Conservation (phyloP, 2,113 vertebrate species). For the Bubo bubo region DNA sequence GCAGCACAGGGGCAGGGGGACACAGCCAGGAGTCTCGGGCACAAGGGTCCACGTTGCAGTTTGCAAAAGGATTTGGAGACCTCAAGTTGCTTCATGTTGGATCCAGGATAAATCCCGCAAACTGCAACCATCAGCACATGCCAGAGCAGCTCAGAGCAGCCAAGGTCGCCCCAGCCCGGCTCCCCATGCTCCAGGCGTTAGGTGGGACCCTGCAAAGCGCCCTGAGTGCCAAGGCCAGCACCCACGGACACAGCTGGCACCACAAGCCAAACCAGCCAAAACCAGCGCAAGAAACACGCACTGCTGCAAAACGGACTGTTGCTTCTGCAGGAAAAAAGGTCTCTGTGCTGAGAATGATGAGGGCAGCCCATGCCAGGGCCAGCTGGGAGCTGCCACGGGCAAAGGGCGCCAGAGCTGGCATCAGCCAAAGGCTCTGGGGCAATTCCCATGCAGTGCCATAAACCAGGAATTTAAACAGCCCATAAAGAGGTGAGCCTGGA, state of each 20-base stretch:
- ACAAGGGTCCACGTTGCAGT: fast-evolving
- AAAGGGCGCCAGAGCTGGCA: neutral
- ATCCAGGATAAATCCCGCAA: neutral
- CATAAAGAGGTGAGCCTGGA: neutral
- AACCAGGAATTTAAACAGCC: neutral
- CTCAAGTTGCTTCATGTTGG: neutral
- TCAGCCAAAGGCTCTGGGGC: neutral
- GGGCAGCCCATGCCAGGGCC: neutral
- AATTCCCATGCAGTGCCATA: neutral
- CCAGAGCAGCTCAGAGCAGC: neutral
- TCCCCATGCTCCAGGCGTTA: fast-evolving
- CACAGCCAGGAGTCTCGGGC: fast-evolving
- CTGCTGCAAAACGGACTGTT: fast-evolving
- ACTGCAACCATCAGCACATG: neutral
- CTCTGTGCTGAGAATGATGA: neutral
- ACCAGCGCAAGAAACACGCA: fast-evolving
- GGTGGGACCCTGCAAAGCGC: neutral
- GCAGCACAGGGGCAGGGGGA: neutral
- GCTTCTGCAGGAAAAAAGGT: neutral
- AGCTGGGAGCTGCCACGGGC: fast-evolving
- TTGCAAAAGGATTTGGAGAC: neutral
- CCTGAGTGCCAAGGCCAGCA: fast-evolving
- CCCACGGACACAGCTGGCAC: neutral
- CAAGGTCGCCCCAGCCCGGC: neutral
- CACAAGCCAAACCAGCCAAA: neutral